These are phyloP conservation scores for Caenorhabditis panamensis DNA, from an alignment of 2,888 invertebrate species.

Conservation along the genomic window DNA sequence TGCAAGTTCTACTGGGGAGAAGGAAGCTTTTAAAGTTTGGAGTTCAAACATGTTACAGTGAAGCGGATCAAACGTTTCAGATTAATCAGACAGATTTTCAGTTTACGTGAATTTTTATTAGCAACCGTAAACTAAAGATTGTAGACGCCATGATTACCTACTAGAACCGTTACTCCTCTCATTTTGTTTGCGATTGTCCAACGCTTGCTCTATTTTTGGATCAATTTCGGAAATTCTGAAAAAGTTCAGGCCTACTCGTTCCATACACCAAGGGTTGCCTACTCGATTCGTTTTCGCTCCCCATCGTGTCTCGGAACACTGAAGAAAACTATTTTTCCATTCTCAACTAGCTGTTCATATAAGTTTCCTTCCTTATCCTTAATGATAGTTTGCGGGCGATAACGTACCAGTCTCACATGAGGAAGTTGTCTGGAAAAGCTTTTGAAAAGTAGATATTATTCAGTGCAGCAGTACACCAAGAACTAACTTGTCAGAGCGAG, in stretches of 20 bases:
- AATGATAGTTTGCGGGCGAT: slow-evolving; percentile 20
- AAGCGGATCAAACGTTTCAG: too few species aligned
- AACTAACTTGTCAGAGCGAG: too few species aligned
- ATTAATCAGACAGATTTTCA: too few species aligned
- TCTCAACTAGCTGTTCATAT: slow-evolving; percentile 30
- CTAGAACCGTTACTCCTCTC: slow-evolving; percentile 2
- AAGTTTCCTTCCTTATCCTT: slow-evolving; percentile 47
- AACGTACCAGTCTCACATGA: slow-evolving; percentile 22
- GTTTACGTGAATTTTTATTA: too few species aligned
- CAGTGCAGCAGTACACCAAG: too few species aligned
- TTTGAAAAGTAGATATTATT: too few species aligned
- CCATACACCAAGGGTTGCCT: slow-evolving; percentile 2
- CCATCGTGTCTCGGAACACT: background rate
- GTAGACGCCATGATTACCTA: too few species aligned
- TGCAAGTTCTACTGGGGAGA: too few species aligned
- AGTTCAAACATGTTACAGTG: too few species aligned
- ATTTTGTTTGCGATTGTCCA: slow-evolving; percentile 28
- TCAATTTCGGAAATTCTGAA: slow-evolving; percentile 28
- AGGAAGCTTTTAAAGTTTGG: too few species aligned
- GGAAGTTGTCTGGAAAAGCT: slow-evolving; percentile 7
- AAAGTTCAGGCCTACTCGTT: background rate
- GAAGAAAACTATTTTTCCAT: slow-evolving; percentile 36
- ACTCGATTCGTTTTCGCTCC: slow-evolving; percentile 1
- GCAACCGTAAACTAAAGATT: too few species aligned
- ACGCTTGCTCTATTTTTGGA: slow-evolving; percentile 17